Evolutionary conservation across 2,113 vertebrate genomes (phyloP).

Genomic region (Chaetura pelagica): DNA sequence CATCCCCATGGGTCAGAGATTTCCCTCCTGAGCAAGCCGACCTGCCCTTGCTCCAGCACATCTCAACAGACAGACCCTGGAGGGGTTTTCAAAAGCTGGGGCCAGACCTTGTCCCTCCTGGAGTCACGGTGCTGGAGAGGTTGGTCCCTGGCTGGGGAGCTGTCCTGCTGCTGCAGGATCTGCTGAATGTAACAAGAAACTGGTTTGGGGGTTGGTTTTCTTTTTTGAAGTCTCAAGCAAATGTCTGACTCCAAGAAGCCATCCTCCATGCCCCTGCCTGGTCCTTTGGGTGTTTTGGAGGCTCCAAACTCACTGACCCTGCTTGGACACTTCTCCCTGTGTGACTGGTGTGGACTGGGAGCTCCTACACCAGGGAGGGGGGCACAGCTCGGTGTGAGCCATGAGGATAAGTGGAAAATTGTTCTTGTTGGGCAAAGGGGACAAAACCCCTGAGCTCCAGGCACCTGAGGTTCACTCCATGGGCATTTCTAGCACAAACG

Average conservation of each 20-base stretch:
- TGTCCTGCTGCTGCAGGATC: not conserved
- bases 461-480: not conserved
- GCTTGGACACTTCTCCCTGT: not conserved
- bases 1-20: rapidly evolving
- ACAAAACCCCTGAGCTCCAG: not conserved
- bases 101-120: not conserved
- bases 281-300: rapidly evolving
- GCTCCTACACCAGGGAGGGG: rapidly evolving
- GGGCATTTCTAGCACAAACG: not conserved
- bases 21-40: not conserved
- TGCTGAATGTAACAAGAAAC: not conserved
- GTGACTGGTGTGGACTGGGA: rapidly evolving
- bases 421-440: not conserved
- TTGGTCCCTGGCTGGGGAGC: not conserved
- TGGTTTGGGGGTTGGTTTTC: not conserved
- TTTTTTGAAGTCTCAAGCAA: not conserved
- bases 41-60: not conserved
- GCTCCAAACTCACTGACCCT: not conserved
- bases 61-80: not conserved
- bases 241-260: not conserved
- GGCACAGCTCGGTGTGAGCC: not conserved
- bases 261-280: not conserved
- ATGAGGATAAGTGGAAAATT: not conserved
- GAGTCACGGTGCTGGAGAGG: not conserved
- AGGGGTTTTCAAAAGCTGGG: not conserved